phyloP scores from a whole-genome alignment of 2,797 vertebrate genomes.

The Malurus splendens region DNA sequence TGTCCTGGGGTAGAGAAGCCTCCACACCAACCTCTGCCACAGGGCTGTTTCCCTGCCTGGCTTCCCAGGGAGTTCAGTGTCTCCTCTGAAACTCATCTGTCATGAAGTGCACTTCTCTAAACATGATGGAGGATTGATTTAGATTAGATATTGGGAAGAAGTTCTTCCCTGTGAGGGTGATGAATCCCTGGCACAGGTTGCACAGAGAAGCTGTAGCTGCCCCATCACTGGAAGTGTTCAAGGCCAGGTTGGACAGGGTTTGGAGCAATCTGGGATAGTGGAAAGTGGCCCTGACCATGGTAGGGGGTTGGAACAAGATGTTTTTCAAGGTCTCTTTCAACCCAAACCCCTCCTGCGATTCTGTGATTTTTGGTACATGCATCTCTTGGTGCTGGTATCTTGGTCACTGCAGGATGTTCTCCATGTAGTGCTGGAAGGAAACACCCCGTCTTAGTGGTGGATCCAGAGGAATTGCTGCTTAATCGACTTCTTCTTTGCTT shows the following conservation, averaged over 20 bases:
- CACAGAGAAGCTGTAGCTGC: neutral
- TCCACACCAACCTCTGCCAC: rapidly evolving
- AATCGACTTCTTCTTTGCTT: neutral
- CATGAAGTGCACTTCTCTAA: neutral
- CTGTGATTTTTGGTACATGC: neutral
- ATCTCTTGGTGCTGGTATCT: neutral
- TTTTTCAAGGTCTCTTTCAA: neutral
- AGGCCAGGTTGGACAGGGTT: neutral
- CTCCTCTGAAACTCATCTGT: neutral
- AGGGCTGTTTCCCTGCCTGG: neutral
- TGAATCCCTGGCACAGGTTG: neutral
- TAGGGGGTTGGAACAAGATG: neutral
- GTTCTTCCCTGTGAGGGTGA: neutral
- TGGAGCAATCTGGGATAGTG: neutral
- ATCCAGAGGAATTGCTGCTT: neutral
- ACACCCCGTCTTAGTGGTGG: neutral
- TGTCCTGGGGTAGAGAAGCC: neutral
- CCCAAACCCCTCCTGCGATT: neutral
- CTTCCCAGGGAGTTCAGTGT: rapidly evolving
- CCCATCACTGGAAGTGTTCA: neutral
- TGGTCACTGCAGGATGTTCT: neutral
- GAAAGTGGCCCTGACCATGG: neutral
- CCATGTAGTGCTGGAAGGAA: neutral
- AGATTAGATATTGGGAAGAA: neutral
- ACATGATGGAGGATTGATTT: neutral